Evolutionary conservation across 2,113 vertebrate species (phyloP), one percentile per base, ranked within the genome.

Genomic region (Amblyopsis rosae): DNA sequence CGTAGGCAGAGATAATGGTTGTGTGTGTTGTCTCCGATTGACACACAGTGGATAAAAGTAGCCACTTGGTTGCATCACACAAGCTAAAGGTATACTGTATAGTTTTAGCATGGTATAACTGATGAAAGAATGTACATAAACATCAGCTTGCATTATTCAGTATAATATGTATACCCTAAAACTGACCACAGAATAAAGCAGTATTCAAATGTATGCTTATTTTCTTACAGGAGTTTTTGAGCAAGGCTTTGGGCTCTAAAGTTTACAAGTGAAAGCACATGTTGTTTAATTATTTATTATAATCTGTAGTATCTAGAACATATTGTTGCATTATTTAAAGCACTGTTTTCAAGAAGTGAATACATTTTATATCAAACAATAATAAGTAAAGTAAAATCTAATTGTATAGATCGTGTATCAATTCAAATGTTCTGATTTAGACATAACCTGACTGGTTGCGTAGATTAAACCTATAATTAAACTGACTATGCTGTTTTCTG

Each of bases 401-500:
- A 26, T 26, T 26, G 26, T 26, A 26, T 26, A 26, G 13, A 13
- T 19, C 17, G 0, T 3, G 19, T n/a, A 56, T 2, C 8, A n/a
- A 9, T 17, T 56, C 7, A 5, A 26, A 9, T 56, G 12, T 19
- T 56, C 54, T 56, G 54, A 19, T 56, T 5, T 55, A 8, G 53
- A 54, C 16, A 8, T 54, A 54, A 54, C 12, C 7, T 54, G 15
- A 7, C 53, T 54, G 5, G 53, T 54, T 54, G 15, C 3, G 16
- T 45, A 15, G 9, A 8, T 59, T 51, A 0, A 64, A 66, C 73
- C 76, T 67, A 50, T 17, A 76, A 82, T 79, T 77, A 69, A 81
- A 70, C 35, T 50, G 85, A 80, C 73, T 82, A 65, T 16, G 69
- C 80, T 55, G 57, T 55, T 73, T 62, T 69, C 65, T 77, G 2